Conservation (phyloP, 2,888 invertebrate genomes). For the Pterostichus niger region DNA sequence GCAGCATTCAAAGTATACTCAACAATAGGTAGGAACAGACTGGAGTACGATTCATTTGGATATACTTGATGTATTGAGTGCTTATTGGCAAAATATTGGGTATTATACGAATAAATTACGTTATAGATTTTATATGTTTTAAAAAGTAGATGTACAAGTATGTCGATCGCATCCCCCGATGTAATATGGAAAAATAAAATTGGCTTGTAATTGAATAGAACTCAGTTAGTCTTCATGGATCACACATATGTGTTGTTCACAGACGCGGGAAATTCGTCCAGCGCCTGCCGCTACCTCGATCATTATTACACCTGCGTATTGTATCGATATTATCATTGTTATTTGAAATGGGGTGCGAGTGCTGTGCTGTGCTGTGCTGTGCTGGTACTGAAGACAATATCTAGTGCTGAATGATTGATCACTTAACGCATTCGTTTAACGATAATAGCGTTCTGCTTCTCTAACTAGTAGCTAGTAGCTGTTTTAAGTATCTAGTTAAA, state of each 20-base stretch:
- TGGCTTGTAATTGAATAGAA: slow-evolving; percentile 7
- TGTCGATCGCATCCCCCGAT: not conserved
- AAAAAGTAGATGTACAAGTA: not conserved
- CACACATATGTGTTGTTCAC: not conserved
- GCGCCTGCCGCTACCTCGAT: not conserved
- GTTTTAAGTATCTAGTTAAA: too few species aligned
- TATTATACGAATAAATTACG: too few species aligned
- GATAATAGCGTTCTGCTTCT: too few species aligned
- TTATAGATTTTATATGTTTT: too few species aligned
- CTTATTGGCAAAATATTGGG: too few species aligned
- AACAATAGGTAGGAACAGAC: too few species aligned
- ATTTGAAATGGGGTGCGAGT: slow-evolving; percentile 12
- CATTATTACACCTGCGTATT: slow-evolving; percentile 35
- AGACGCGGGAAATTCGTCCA: not conserved
- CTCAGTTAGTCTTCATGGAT: not conserved
- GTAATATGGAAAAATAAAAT: not conserved
- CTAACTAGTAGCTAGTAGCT: too few species aligned
- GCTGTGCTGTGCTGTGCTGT: not conserved
- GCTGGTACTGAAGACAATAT: not conserved
- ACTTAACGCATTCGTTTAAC: not conserved
- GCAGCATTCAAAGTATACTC: too few species aligned
- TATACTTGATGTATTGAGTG: too few species aligned
- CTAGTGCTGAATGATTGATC: slow-evolving; percentile 14
- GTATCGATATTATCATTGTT: slow-evolving; percentile 31
- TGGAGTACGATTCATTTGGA: too few species aligned